These are phyloP conservation scores for Pocillopora damicornis DNA, from an alignment of 64 coral and sea anemone genomes.

Conservation along the genomic window DNA sequence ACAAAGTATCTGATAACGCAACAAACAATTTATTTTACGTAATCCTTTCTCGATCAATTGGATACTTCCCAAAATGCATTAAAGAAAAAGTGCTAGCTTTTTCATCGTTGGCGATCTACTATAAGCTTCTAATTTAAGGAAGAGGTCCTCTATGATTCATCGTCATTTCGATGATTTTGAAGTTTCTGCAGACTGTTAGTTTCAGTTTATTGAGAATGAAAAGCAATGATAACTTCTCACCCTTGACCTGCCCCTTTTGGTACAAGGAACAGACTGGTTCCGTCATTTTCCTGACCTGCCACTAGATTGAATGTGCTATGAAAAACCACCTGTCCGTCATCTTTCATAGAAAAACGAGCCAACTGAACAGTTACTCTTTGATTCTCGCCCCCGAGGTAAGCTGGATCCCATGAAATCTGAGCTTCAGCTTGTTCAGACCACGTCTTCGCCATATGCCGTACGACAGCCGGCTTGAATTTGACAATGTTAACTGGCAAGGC, in stretches of 20 bases:
- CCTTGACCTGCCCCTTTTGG: conserved; percentile 26
- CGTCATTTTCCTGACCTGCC: neutral
- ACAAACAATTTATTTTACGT: no score
- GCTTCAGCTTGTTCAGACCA: conserved; percentile 20
- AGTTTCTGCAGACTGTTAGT: no score
- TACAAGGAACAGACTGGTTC: conserved; percentile 4
- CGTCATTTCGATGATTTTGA: no score
- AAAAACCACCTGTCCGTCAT: conserved; percentile 8
- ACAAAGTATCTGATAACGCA: no score
- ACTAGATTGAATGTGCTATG: conserved; percentile 34
- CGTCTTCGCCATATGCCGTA: neutral
- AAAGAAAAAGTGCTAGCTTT: no score
- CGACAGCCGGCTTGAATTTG: neutral
- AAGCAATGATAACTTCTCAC: neutral
- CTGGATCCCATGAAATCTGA: conserved; percentile 28
- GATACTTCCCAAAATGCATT: no score
- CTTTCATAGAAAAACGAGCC: conserved; percentile 24
- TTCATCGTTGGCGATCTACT: no score
- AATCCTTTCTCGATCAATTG: no score
- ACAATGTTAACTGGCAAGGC: neutral
- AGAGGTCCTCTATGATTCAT: no score
- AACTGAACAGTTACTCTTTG: conserved; percentile 3
- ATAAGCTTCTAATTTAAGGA: no score
- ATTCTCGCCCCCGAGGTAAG: neutral
- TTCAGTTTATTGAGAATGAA: no score